Evolutionary conservation across 2,797 vertebrate genomes (phyloP).

Genomic region (Sarcophilus harrisii): DNA sequence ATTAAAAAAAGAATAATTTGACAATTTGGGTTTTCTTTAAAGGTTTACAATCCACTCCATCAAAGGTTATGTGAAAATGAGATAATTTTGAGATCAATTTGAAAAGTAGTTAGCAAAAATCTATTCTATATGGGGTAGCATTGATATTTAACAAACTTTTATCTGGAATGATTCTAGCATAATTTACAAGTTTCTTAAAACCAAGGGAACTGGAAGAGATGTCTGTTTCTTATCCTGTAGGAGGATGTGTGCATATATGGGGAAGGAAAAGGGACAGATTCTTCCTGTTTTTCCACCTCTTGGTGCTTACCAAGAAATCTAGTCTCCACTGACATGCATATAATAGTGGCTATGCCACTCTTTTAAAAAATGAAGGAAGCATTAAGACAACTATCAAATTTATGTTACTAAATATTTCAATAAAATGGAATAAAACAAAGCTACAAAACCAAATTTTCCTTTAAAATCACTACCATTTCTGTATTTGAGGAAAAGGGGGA

Average conservation of each 20-base stretch:
- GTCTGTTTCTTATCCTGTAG: constrained; percentile 59
- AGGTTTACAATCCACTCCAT: constrained; percentile 43
- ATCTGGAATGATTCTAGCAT: constrained; percentile 53
- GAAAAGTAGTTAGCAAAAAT: constrained; percentile 21
- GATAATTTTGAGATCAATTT: constrained; percentile 4
- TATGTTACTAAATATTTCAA: constrained; percentile 1
- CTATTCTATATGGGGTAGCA: constrained; percentile 48
- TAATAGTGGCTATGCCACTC: constrained; percentile 24
- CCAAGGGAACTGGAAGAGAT: constrained; percentile 66
- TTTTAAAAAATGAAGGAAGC: constrained; percentile 35
- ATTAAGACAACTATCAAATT: constrained; percentile 18
- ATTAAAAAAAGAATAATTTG: constrained; percentile 19
- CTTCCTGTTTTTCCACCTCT: constrained; percentile 52
- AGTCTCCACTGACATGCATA: constrained; percentile 47
- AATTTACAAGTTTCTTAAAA: constrained; percentile 51
- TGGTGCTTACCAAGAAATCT: constrained; percentile 55
- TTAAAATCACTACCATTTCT: background rate
- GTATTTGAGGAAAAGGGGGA: background rate
- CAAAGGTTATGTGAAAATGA: constrained; percentile 36
- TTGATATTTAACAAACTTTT: constrained; percentile 58
- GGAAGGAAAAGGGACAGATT: constrained; percentile 52
- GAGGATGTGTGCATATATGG: constrained; percentile 35
- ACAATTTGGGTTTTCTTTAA: background rate
- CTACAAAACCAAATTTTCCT: background rate
- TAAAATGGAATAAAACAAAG: background rate